Conservation (phyloP, 2,797 vertebrate genomes). For the Enteromius viviparus region DNA sequence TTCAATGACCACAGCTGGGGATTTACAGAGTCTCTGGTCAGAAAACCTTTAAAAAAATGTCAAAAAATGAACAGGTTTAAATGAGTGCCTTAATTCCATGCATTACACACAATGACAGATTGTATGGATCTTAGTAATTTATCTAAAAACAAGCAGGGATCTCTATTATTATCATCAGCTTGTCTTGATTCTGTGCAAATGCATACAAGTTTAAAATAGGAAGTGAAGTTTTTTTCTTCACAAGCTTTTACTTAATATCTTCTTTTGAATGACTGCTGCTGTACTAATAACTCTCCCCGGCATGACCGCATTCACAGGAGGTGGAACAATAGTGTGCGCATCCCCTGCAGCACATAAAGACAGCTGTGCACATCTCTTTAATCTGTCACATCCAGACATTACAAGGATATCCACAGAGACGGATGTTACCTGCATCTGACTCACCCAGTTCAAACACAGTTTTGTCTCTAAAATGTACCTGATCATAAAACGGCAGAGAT, state of each 20-base stretch:
- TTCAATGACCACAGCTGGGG: too few species aligned
- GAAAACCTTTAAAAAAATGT: too few species aligned
- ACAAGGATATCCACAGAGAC: neutral
- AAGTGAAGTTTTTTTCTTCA: neutral
- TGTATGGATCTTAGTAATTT: neutral
- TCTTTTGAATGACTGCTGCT: conserved; percentile 4
- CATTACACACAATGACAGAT: neutral
- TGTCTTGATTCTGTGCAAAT: neutral
- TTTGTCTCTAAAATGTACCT: neutral
- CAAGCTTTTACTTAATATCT: neutral
- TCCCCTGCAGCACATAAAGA: conserved; percentile 15
- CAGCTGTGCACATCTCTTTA: conserved; percentile 11
- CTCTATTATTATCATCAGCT: neutral
- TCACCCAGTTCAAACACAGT: neutral
- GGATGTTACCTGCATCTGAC: neutral
- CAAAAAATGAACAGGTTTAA: neutral
- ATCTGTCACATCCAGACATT: conserved; percentile 8
- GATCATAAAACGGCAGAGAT: neutral
- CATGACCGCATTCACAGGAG: neutral
- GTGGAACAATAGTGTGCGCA: conserved; percentile 3
- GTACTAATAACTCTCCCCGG: conserved; percentile 13
- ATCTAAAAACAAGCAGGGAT: neutral
- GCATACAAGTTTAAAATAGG: neutral
- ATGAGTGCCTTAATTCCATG: neutral
- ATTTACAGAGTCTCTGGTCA: too few species aligned